These are phyloP conservation scores for Smithornis capensis DNA, from an alignment of 2,113 vertebrate genomes.

Conservation along the genomic window DNA sequence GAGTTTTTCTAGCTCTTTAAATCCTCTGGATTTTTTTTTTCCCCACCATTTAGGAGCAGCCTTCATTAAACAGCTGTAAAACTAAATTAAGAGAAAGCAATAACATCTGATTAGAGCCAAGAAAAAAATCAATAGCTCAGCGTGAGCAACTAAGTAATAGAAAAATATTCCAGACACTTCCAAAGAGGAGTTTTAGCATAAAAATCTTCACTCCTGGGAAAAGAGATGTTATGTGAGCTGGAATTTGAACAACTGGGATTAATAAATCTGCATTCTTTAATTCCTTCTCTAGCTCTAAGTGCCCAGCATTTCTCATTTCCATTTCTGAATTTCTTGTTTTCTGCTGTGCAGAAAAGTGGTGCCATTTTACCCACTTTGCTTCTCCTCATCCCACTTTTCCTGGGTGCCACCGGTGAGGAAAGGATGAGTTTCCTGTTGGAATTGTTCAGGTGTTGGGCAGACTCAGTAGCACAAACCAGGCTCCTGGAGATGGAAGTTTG, in stretches of 20 bases:
- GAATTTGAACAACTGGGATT: slow-evolving; percentile 30
- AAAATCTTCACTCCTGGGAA: neutral
- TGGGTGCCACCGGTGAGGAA: neutral
- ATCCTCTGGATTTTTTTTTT: neutral
- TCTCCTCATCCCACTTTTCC: neutral
- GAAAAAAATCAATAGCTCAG: slow-evolving; percentile 40
- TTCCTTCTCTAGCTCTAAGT: neutral
- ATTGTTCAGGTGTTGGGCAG: neutral
- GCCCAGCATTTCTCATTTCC: neutral
- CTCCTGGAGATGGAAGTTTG: neutral
- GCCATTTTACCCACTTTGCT: neutral
- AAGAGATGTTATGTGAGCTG: neutral
- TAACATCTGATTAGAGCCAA: slow-evolving; percentile 40
- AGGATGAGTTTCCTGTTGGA: neutral
- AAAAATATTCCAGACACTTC: slow-evolving; percentile 35
- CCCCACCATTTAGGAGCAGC: neutral
- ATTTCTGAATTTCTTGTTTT: no score
- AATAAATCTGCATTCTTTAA: slow-evolving; percentile 1
- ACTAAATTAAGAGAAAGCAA: slow-evolving; percentile 51
- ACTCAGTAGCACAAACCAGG: fast-evolving
- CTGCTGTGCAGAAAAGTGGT: fast-evolving
- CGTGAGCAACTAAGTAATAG: neutral
- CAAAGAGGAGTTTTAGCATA: neutral
- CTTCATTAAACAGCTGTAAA: slow-evolving; percentile 41
- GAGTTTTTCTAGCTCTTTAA: neutral